These are phyloP conservation scores for Panzeria rudis DNA, from an alignment of 2,888 invertebrate species.

Conservation along the genomic window DNA sequence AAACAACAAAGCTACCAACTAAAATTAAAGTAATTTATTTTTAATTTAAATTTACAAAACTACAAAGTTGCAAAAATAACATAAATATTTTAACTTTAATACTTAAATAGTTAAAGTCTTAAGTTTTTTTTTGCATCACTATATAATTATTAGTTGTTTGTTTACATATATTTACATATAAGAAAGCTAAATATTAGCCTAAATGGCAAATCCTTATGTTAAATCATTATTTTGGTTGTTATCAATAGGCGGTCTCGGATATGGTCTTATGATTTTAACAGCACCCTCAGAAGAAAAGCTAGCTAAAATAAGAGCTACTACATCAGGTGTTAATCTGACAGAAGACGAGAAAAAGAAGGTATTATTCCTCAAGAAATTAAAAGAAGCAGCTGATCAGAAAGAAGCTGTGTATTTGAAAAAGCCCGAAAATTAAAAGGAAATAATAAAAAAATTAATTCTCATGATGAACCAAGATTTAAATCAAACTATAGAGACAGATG, in stretches of 20 bases:
- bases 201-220: constrained; percentile 82
- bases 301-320: constrained; percentile 77
- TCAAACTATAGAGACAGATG: constrained; percentile 33
- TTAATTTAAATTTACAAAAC: not conserved
- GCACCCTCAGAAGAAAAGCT: constrained; percentile 84
- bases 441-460: constrained; percentile 51
- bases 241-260: constrained; percentile 86
- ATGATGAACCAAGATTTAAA: constrained; percentile 50
- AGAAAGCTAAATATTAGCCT: constrained; percentile 38
- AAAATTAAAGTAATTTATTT: constrained; percentile 32
- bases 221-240: constrained; percentile 86
- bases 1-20: not conserved
- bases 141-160: constrained; percentile 1
- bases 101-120: not conserved
- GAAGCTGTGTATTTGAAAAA: constrained; percentile 77
- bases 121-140: not conserved
- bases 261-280: constrained; percentile 85
- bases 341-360: constrained; percentile 79
- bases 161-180: not conserved
- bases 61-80: not conserved
- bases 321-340: constrained; percentile 65
- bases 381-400: constrained; percentile 76
- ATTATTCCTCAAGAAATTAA: constrained; percentile 79
- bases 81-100: not conserved
- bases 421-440: constrained; percentile 73